phyloP scores from a whole-genome alignment of 2,113 vertebrate species.

The Lethenteron reissneri region DNA sequence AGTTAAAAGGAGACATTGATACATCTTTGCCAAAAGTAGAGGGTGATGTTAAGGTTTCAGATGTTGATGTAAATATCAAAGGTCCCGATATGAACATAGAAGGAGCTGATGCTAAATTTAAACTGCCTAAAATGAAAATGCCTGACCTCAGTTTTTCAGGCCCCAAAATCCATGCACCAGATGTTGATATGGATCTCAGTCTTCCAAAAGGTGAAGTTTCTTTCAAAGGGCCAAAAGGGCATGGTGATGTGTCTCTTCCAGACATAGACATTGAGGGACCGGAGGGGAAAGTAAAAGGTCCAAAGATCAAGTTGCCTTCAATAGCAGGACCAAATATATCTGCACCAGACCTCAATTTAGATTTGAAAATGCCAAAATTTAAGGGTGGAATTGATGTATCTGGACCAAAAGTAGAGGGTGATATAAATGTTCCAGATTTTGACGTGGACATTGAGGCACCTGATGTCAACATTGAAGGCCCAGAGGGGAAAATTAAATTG shows the following conservation, averaged over 20 bases:
- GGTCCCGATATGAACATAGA: constrained; percentile 13
- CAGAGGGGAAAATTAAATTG: constrained; percentile 11
- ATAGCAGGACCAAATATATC: not conserved
- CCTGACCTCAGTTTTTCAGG: constrained; percentile 8
- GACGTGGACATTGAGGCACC: constrained; percentile 3
- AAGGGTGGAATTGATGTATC: not conserved
- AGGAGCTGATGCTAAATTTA: constrained; percentile 8
- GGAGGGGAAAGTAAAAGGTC: not conserved
- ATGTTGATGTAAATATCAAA: not conserved
- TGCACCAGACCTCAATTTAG: constrained; percentile 10
- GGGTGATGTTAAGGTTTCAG: not conserved
- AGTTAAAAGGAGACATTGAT: not conserved
- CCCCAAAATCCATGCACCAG: not conserved
- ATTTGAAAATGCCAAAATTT: constrained; percentile 20
- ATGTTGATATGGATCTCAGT: not conserved
- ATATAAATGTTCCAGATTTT: not conserved
- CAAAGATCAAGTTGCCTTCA: not conserved
- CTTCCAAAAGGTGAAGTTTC: constrained; percentile 7
- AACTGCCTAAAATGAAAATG: constrained; percentile 10
- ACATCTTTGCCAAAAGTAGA: not conserved
- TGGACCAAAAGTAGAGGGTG: not conserved
- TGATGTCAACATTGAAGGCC: not conserved
- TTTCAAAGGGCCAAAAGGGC: not conserved
- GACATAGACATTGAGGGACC: not conserved
- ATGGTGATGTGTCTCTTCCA: not conserved